Conservation (phyloP, 2,888 invertebrate species). For the Agrochola litura region DNA sequence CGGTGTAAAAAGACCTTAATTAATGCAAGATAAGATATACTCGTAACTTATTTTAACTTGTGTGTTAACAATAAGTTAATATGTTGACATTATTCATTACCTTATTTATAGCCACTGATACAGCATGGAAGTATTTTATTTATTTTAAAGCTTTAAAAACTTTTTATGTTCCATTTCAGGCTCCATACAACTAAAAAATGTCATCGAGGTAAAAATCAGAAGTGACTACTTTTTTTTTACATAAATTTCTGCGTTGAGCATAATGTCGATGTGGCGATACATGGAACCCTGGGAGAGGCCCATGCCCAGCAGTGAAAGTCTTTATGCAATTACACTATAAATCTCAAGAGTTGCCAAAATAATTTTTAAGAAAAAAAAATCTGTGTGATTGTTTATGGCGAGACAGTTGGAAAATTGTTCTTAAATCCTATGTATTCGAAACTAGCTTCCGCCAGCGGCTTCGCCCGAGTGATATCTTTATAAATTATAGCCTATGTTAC, state of each 20-base stretch:
- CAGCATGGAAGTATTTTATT: constrained; percentile 1
- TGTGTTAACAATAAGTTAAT: constrained; percentile 44
- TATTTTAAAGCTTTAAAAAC: background rate
- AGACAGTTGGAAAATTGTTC: background rate
- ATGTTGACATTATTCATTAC: constrained; percentile 43
- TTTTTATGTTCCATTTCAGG: background rate
- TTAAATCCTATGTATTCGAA: background rate
- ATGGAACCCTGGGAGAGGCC: background rate
- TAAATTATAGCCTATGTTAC: too few relatives aligned
- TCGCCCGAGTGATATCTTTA: too few relatives aligned
- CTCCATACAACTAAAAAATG: background rate
- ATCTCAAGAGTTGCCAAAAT: background rate
- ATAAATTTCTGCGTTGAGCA: background rate
- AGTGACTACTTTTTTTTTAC: background rate
- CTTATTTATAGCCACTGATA: constrained; percentile 24
- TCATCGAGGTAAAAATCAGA: background rate
- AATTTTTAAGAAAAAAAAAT: background rate
- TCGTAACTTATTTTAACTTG: constrained; percentile 30
- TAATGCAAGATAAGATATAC: constrained; percentile 44
- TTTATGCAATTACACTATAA: background rate
- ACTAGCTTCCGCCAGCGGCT: too few relatives aligned
- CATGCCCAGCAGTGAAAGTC: background rate
- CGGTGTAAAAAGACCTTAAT: constrained; percentile 21
- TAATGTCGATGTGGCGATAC: background rate
- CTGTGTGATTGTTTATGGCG: too few relatives aligned